These are phyloP conservation scores for Whitmania pigra DNA, from an alignment of 1,140 invertebrate species.

Conservation along the genomic window DNA sequence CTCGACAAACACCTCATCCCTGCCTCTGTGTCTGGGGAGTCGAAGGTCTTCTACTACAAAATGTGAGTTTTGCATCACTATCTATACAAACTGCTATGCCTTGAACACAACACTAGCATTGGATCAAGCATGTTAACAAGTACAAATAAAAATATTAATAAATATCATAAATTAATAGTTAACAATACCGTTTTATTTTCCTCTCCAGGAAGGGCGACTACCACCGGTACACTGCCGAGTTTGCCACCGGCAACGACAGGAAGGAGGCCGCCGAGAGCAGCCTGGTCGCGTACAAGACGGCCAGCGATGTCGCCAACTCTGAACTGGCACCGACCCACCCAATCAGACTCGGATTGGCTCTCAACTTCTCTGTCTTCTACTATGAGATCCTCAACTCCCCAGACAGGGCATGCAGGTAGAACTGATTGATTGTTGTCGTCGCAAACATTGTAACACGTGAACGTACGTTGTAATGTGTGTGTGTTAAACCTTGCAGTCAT, in stretches of 20 bases:
- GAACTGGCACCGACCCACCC: conserved; percentile 97
- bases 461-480: too few relatives aligned
- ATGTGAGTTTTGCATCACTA: conserved; percentile 22
- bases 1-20: conserved; percentile 65
- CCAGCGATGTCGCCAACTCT: conserved; percentile 94
- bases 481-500: too few relatives aligned
- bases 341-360: conserved; percentile 84
- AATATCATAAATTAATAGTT: too few relatives aligned
- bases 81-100: too few relatives aligned
- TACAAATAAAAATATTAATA: too few relatives aligned
- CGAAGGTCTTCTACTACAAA: conserved; percentile 55
- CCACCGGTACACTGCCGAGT: conserved; percentile 96
- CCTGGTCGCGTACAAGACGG: conserved; percentile 95
- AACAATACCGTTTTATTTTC: too few relatives aligned
- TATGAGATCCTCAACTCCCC: conserved; percentile 98
- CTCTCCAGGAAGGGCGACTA: conserved; percentile 90
- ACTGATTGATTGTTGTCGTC: too few relatives aligned
- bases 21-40: conserved; percentile 76
- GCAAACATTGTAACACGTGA: too few relatives aligned
- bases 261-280: conserved; percentile 69
- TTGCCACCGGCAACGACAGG: conserved; percentile 85
- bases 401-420: conserved; percentile 79
- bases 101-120: too few relatives aligned
- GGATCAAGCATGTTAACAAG: too few relatives aligned
- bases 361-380: conserved; percentile 99